Evolutionary conservation across 1,140 invertebrate species (phyloP), one percentile per base, ranked within the genome.

Genomic region (Monomorium pharaonis): DNA sequence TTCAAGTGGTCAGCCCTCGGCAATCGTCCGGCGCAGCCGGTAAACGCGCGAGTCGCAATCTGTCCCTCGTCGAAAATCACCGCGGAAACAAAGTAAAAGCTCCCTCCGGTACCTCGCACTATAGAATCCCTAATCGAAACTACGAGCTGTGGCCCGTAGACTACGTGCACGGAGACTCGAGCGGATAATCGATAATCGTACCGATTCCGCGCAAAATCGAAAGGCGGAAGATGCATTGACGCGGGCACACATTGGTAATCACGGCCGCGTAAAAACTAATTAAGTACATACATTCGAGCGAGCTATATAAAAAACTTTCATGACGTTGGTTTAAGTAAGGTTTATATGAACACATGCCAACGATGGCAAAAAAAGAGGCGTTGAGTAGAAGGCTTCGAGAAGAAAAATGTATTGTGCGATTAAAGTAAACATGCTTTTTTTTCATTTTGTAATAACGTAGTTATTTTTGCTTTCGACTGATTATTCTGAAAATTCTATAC

Each of bases 121-220:
- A 81, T 70, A 70, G 76, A 85, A 85, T 85, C 80, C 76, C 84
- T 81, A 85, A 85, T 85, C 84, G 84, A 85, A 85, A 78, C 84
- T 80, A 78, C 47, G 63, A 49, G n/a, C 63, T 63, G 63, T 58
- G 24, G 76, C 76, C 42, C 44, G 76, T 49, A 63, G 42, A 37
- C 62, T 85, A 81, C 84, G 75, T 80, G 75, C 75, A 16, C 84
- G 49, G 62, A 85, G 75, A 80, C 44, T 47, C 58, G 74, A 65
- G 44, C 49, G 47, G 49, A 77, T 80, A 81, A 81, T 81, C 78
- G 67, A 83, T 77, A 47, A 14, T 65, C 62, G 37, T 60, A 24
- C 69, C 69, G 44, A 77, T 65, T 30, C 24, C 37, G n/a, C 51
- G 65, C 47, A 56, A 81, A 72, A 74, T 60, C 51, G 24, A 83